A percentile compares a stretch with the other conserved stretches of the same genome.
These are phyloP conservation scores for Polylopha cassiicola DNA, from an alignment of 2,888 invertebrate genomes.

Conservation along the genomic window DNA sequence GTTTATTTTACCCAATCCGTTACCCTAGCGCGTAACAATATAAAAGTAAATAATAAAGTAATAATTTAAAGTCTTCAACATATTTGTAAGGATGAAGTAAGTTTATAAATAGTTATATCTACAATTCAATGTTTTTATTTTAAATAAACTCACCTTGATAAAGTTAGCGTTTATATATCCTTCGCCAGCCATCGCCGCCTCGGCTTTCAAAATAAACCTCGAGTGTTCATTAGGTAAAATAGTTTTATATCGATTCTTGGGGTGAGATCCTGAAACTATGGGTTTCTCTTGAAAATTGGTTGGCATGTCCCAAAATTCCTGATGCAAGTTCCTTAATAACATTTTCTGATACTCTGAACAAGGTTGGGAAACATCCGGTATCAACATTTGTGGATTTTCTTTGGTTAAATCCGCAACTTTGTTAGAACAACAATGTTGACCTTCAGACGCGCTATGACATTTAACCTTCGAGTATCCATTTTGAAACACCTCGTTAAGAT, in stretches of 20 bases:
- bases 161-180: conserved; percentile 96
- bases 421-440: conserved; percentile 55
- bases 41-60: too few relatives aligned
- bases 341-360: conserved; percentile 80
- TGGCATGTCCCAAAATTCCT: conserved; percentile 97
- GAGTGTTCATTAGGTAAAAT: conserved; percentile 94
- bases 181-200: conserved; percentile 73
- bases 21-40: too few relatives aligned
- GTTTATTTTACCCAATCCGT: too few relatives aligned
- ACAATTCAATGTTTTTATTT: neutral
- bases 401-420: conserved; percentile 45
- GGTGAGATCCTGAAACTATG: conserved; percentile 90
- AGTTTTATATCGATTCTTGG: conserved; percentile 92
- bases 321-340: conserved; percentile 80
- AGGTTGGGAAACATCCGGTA: conserved; percentile 61
- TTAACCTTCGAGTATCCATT: conserved; percentile 71
- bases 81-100: too few relatives aligned
- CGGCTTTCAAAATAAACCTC: conserved; percentile 82
- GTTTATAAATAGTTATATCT: too few relatives aligned
- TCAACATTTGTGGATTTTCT: conserved; percentile 59
- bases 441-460: conserved; percentile 49
- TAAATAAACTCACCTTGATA: conserved; percentile 82
- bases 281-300: conserved; percentile 94
- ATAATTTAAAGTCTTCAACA: too few relatives aligned
- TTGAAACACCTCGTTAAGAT: conserved; percentile 77